Conservation (phyloP, 2,888 invertebrate genomes). For the Xestia xanthographa region DNA sequence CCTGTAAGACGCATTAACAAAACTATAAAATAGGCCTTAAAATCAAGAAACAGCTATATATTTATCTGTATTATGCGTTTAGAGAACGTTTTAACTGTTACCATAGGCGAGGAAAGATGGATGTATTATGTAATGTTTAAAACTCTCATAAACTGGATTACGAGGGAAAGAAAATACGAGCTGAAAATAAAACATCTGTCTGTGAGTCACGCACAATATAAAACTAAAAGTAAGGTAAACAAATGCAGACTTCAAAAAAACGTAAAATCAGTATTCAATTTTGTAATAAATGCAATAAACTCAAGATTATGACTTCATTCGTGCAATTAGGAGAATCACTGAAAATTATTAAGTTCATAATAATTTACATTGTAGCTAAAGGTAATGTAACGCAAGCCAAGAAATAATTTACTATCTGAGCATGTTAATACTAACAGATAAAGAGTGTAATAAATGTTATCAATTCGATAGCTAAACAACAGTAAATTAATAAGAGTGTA, state of each 20-base stretch:
- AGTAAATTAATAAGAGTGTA: conserved; percentile 74
- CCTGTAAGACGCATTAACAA: conserved; percentile 29
- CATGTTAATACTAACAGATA: conserved; percentile 59
- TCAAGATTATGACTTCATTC: conserved; percentile 35
- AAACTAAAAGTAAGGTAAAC: conserved; percentile 82
- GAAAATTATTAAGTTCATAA: conserved; percentile 20
- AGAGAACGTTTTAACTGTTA: conserved; percentile 70
- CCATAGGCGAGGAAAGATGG: conserved; percentile 75
- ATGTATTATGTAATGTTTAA: conserved; percentile 82
- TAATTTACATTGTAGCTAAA: conserved; percentile 24
- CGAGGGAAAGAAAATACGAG: conserved; percentile 78
- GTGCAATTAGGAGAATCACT: conserved; percentile 9
- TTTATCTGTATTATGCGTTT: conserved; percentile 41
- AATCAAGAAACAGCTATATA: conserved; percentile 43
- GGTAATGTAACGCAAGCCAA: conserved; percentile 33
- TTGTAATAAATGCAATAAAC: conserved; percentile 66
- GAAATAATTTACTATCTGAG: conserved; percentile 61
- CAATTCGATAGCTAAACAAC: conserved; percentile 72
- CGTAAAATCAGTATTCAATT: conserved; percentile 66
- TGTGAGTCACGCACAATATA: conserved; percentile 81
- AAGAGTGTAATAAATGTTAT: conserved; percentile 66
- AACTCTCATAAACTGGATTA: conserved; percentile 84
- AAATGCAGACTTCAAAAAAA: conserved; percentile 77
- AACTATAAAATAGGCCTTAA: conserved; percentile 48
- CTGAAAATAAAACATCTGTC: conserved; percentile 86